Conservation (phyloP, 2,797 vertebrate genomes). For the Australoheros facetus region DNA sequence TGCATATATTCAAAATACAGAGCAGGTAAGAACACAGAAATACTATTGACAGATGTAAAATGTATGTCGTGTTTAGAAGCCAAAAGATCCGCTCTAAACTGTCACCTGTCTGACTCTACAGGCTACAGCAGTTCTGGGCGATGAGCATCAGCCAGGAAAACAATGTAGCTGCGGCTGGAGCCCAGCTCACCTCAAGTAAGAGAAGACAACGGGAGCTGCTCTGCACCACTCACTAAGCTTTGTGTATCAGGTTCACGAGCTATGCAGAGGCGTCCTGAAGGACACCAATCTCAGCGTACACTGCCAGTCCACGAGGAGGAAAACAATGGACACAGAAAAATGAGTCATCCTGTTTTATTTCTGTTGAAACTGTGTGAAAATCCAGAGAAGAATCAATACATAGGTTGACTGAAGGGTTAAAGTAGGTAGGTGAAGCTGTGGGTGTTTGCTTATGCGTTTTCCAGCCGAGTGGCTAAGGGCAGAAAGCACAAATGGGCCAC, state of each 20-base stretch:
- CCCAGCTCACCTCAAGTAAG: not conserved
- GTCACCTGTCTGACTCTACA: not conserved
- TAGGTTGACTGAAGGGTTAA: conserved; percentile 38
- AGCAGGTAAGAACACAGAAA: not conserved
- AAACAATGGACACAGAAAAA: conserved; percentile 45
- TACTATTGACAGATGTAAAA: not conserved
- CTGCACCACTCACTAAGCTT: conserved; percentile 21
- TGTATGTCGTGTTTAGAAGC: not conserved
- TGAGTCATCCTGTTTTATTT: conserved; percentile 62
- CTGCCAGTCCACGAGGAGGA: conserved; percentile 10
- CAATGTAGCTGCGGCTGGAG: not conserved
- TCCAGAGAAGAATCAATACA: conserved; percentile 49
- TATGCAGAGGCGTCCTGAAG: conserved; percentile 69
- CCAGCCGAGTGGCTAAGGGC: conserved; percentile 20
- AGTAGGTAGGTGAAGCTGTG: conserved; percentile 41
- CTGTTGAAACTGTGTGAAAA: conserved; percentile 43
- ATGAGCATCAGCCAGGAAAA: conserved; percentile 1
- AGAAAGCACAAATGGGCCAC: not conserved
- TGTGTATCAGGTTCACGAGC: conserved; percentile 56
- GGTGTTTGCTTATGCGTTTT: conserved; percentile 24
- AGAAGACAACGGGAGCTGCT: conserved; percentile 10
- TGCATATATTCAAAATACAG: not conserved
- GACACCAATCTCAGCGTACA: conserved; percentile 41
- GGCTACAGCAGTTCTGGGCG: not conserved
- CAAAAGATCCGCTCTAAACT: not conserved